Percentiles rank a stretch among this genome's conserved stretches.
Conservation (phyloP, 1,140 invertebrate genomes). For the Oedothorax gibbosus region DNA sequence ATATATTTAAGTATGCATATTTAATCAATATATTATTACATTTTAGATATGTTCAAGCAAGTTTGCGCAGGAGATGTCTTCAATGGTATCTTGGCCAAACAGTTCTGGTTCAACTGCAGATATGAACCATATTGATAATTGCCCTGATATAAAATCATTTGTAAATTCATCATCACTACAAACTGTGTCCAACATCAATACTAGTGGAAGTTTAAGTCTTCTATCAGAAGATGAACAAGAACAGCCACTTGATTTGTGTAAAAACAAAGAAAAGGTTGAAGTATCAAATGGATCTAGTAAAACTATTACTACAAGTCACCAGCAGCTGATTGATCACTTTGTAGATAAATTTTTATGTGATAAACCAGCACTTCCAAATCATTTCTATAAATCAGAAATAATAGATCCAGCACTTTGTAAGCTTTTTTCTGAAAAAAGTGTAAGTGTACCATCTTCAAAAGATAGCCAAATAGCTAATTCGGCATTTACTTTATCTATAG, state of each 20-base stretch:
- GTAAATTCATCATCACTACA: too few species aligned
- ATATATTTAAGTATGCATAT: too few species aligned
- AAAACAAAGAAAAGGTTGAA: slow-evolving; percentile 61
- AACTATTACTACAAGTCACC: slow-evolving; percentile 65
- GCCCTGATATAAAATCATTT: too few species aligned
- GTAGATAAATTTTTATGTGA: slow-evolving; percentile 66
- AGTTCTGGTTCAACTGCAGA: too few species aligned
- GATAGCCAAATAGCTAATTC: slow-evolving; percentile 13
- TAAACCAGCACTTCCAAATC: slow-evolving; percentile 46
- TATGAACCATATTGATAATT: too few species aligned
- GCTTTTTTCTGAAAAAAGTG: slow-evolving; percentile 39
- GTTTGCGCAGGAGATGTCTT: too few species aligned
- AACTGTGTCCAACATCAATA: too few species aligned
- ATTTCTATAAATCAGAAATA: slow-evolving; percentile 38
- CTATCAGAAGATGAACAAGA: slow-evolving; percentile 50
- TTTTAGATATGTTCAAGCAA: too few species aligned
- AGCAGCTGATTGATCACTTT: slow-evolving; percentile 68
- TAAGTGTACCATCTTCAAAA: slow-evolving; percentile 15
- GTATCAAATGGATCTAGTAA: slow-evolving; percentile 16
- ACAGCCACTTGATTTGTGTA: slow-evolving; percentile 60
- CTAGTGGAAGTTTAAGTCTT: not conserved
- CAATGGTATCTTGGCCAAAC: too few species aligned
- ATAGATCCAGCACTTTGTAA: slow-evolving; percentile 44
- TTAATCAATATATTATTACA: too few species aligned
- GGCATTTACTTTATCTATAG: slow-evolving; percentile 53